Percentiles rank a stretch among this genome's conserved stretches.
phyloP scores from a whole-genome alignment of 30 jellyfish, hydroid and myxozoan genomes.

The Aurelia aurita complex sp. Pacific region DNA sequence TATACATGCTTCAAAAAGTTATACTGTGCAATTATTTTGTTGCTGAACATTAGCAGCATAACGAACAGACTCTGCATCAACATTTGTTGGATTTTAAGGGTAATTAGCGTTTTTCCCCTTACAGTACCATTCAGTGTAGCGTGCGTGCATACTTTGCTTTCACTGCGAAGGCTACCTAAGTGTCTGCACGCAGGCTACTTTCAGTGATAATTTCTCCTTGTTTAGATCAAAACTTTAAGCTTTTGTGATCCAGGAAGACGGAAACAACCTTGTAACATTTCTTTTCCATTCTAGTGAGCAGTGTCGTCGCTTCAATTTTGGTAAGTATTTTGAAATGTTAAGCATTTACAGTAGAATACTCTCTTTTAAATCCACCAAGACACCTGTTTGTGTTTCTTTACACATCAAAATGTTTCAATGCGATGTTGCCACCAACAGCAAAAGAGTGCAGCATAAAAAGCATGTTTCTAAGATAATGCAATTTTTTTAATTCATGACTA shows the following conservation, averaged over 20 bases:
- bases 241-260: neutral
- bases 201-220: neutral
- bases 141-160: too few relatives aligned
- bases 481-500: too few relatives aligned
- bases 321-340: conserved; percentile 1
- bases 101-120: too few relatives aligned
- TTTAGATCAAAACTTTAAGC: neutral
- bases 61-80: too few relatives aligned
- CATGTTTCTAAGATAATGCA: too few relatives aligned
- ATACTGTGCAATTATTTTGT: too few relatives aligned
- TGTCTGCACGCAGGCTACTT: too few relatives aligned
- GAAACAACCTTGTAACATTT: neutral
- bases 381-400: neutral
- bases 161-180: too few relatives aligned
- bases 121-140: too few relatives aligned
- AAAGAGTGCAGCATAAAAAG: neutral
- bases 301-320: conserved; percentile 44
- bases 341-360: neutral
- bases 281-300: conserved; percentile 47
- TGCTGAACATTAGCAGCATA: too few relatives aligned
- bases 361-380: neutral
- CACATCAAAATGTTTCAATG: neutral
- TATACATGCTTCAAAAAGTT: too few relatives aligned
- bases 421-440: neutral
- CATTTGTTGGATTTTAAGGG: too few relatives aligned